These are phyloP conservation scores for Sminthurides bifidus DNA, from an alignment of 1,140 invertebrate genomes.

Conservation along the genomic window DNA sequence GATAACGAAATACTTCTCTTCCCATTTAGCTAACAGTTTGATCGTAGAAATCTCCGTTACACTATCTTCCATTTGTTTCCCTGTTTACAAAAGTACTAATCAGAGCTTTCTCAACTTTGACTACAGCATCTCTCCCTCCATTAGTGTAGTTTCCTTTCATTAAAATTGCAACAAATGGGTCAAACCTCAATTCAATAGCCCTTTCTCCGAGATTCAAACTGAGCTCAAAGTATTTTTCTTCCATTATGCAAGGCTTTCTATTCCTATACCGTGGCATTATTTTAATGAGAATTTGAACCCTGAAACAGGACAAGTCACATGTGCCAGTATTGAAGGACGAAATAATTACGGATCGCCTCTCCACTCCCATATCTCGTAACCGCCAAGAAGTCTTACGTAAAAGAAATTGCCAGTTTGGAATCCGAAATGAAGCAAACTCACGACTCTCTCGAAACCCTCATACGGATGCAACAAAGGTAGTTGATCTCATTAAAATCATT, in stretches of 20 bases:
- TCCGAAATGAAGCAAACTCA: conserved; percentile 74
- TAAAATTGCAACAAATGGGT: background rate
- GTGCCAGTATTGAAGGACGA: conserved; percentile 61
- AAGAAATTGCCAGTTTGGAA: conserved; percentile 67
- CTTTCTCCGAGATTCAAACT: background rate
- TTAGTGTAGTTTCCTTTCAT: too few relatives aligned
- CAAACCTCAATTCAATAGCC: background rate
- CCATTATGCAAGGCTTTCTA: background rate
- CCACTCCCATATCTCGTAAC: conserved; percentile 55
- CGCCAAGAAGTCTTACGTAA: conserved; percentile 45
- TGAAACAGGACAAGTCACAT: conserved; percentile 20
- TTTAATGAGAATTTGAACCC: background rate
- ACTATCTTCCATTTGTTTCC: too few relatives aligned
- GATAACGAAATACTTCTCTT: too few relatives aligned
- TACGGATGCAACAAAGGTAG: conserved; percentile 73
- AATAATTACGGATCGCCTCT: conserved; percentile 65
- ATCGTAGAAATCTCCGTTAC: too few relatives aligned
- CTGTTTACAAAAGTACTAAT: too few relatives aligned
- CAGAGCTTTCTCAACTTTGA: too few relatives aligned
- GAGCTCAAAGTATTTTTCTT: background rate
- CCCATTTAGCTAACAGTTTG: too few relatives aligned
- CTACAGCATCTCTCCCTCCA: too few relatives aligned
- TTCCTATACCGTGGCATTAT: background rate
- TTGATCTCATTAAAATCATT: too few relatives aligned
- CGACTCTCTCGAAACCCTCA: conserved; percentile 68